Percentiles rank a stretch among this genome's conserved stretches.
phyloP scores from a whole-genome alignment of 2,888 invertebrate species.

The Fragum whitleyi region DNA sequence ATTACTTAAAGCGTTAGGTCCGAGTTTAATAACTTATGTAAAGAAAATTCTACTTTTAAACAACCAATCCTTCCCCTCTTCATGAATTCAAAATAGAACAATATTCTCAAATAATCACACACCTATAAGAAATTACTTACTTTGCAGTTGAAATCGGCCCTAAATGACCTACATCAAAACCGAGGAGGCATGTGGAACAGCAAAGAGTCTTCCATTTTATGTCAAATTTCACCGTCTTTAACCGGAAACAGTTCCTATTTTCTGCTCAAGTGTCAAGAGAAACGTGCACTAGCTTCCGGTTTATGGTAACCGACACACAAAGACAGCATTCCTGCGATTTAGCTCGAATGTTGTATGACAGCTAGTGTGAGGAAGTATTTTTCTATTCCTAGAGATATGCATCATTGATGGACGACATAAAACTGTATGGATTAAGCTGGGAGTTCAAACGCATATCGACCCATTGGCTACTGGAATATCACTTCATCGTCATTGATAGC shows the following conservation, averaged over 20 bases:
- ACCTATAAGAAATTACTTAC: too few species aligned
- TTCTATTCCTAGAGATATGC: conserved; percentile 8
- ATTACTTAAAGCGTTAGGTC: too few species aligned
- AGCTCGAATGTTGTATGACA: not conserved
- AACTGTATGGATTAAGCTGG: conserved; percentile 18
- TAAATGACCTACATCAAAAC: too few species aligned
- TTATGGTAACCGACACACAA: not conserved
- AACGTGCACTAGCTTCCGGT: not conserved
- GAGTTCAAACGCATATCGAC: conserved; percentile 22
- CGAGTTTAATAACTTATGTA: too few species aligned
- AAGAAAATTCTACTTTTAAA: too few species aligned
- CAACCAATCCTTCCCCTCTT: too few species aligned
- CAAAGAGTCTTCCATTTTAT: too few species aligned
- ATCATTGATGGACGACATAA: conserved; percentile 18
- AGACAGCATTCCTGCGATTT: not conserved
- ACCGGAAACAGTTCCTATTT: not conserved
- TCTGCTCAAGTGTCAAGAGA: not conserved
- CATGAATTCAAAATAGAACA: too few species aligned
- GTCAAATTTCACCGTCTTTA: too few species aligned
- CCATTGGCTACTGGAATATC: not conserved
- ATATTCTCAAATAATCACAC: too few species aligned
- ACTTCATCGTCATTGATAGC: conserved; percentile 9
- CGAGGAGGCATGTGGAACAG: too few species aligned
- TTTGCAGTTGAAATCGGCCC: too few species aligned
- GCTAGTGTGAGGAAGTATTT: not conserved